These are phyloP conservation scores for Augochlorella aurata DNA, from an alignment of 2,888 invertebrate species.

Conservation along the genomic window DNA sequence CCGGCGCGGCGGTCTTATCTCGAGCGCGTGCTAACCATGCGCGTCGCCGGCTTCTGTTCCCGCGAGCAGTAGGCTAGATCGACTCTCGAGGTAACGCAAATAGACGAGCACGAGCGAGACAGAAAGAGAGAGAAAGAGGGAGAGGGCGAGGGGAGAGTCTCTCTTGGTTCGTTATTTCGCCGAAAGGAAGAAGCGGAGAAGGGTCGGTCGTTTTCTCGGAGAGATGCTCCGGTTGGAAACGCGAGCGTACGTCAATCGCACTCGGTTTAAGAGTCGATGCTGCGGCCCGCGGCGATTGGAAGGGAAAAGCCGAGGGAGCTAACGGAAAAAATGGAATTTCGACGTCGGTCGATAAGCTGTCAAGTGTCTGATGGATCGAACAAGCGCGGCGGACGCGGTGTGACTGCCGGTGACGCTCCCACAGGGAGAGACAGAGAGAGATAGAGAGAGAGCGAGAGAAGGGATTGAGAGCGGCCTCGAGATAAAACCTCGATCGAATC, in stretches of 20 bases:
- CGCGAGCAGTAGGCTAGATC: background rate
- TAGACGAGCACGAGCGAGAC: background rate
- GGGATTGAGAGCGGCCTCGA: constrained; percentile 6
- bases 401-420: constrained; percentile 19
- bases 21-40: background rate
- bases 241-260: background rate
- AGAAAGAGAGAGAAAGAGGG: too few species aligned
- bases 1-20: background rate
- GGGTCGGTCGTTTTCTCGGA: background rate
- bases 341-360: constrained; percentile 44
- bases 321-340: constrained; percentile 33
- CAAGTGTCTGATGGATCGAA: constrained; percentile 35
- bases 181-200: background rate
- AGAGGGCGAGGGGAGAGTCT: background rate
- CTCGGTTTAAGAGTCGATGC: background rate
- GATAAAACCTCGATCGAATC: constrained; percentile 2
- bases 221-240: background rate
- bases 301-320: background rate
- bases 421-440: background rate
- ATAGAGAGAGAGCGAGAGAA: constrained; percentile 20
- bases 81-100: background rate
- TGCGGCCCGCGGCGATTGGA: background rate
- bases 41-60: background rate
- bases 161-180: background rate
- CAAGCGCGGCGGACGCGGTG: background rate